Base-by-base conservation (phyloP, 1,140 invertebrate genomes). In the Drosophila sproati region DNA sequence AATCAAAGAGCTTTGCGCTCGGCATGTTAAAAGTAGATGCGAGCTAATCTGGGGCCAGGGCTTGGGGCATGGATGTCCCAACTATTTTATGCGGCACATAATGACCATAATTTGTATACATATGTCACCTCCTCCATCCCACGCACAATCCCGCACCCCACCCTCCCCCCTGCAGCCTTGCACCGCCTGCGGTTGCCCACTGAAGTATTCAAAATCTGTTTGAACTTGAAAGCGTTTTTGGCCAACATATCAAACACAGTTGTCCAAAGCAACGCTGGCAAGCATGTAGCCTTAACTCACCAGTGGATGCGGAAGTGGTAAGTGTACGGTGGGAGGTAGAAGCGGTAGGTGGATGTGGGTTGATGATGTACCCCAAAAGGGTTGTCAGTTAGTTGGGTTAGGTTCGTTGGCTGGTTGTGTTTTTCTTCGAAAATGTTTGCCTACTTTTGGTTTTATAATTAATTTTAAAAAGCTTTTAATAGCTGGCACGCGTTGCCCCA, bases 381-480 rank as follows among this genome's bases (percentile, higher is more conserved):
- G 82, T 86, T 86, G 83, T 82, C 79, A 86, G 82, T 57, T 73
- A 20, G 70, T 61, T 55, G 54, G 59, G 51, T 52, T 48, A 57
- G 47, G 20, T 20, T 34, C 28, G 50, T 67, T 72, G 29, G 70
- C 59, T 63, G 50, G 59, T 32, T 73, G 69, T 60, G 67, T 73
- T 85, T 68, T 78, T 86, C 77, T 77, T 56, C 62, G 62, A 55
- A 71, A 73, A 78, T 79, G 59, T 77, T 77, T 77, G 72, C 74
- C 82, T 82, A 88, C 77, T 83, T 88, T 88, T 63, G 80, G 83
- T 83, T 88, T 87, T 88, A 88, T 87, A 87, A 87, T 87, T 87
- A 87, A 87, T 87, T 87, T 87, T 80, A 87, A 87, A 87, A 87
- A 88, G 82, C 82, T 87, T 87, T 87, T 88, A 87, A 87, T 87